Percentiles rank a stretch among this genome's conserved stretches.
These are phyloP conservation scores for Toxotes chatareus DNA, from an alignment of 2,113 vertebrate species.

Conservation along the genomic window DNA sequence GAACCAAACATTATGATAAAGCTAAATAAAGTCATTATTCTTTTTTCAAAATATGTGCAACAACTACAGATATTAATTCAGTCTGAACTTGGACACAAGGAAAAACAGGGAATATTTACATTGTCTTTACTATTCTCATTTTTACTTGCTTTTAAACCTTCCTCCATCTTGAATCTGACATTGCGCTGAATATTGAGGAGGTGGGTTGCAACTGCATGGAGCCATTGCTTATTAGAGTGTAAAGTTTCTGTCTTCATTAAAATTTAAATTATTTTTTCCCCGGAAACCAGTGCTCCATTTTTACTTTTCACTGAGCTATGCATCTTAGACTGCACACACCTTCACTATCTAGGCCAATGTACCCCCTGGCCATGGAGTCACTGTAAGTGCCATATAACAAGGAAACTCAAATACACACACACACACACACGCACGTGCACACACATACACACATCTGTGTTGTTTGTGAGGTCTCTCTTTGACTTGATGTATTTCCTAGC, in stretches of 20 bases:
- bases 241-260: constrained; percentile 74
- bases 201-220: constrained; percentile 40
- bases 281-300: constrained; percentile 75
- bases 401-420: constrained; percentile 16
- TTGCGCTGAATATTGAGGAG: not conserved
- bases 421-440: not conserved
- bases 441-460: not conserved
- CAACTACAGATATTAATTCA: constrained; percentile 4
- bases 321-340: constrained; percentile 66
- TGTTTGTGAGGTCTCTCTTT: not conserved
- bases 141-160: not conserved
- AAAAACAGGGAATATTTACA: not conserved
- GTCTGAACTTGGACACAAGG: not conserved
- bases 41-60: not conserved
- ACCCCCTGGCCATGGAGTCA: constrained; percentile 55
- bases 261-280: constrained; percentile 67
- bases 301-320: constrained; percentile 72
- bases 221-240: constrained; percentile 69
- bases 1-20: not conserved
- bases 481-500: not conserved
- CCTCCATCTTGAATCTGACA: constrained; percentile 32
- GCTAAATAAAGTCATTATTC: not conserved
- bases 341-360: constrained; percentile 78
- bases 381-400: constrained; percentile 41
- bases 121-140: constrained; percentile 1